Conservation (phyloP, 1,140 invertebrate genomes). For the Grapholita molesta region DNA sequence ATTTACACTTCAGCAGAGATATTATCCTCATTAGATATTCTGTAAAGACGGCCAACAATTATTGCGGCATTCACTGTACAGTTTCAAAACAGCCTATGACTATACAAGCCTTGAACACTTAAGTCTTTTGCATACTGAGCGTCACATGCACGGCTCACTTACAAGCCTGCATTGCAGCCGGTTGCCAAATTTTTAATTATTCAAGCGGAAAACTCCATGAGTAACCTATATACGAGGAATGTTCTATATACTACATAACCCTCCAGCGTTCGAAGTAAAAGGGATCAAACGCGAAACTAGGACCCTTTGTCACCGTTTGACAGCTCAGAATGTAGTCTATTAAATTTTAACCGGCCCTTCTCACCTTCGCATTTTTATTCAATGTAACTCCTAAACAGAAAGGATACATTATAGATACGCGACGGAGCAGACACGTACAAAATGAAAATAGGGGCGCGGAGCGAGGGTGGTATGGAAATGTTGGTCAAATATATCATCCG, state of each 20-base stretch:
- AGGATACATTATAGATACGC: slow-evolving; percentile 69
- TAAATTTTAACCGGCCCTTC: slow-evolving; percentile 56
- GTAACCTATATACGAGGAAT: slow-evolving; percentile 21
- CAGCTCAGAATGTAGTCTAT: slow-evolving; percentile 53
- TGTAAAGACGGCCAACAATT: slow-evolving; percentile 32
- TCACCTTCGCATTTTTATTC: slow-evolving; percentile 60
- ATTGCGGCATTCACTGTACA: slow-evolving; percentile 20
- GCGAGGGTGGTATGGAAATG: slow-evolving; percentile 84
- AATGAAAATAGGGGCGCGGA: slow-evolving; percentile 73
- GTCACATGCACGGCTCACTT: slow-evolving; percentile 23
- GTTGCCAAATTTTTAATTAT: slow-evolving; percentile 62
- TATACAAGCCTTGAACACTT: slow-evolving; percentile 28
- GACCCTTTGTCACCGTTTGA: slow-evolving; percentile 53
- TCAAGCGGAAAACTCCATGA: slow-evolving; percentile 31
- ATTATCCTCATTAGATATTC: slow-evolving; percentile 30
- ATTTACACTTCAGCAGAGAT: slow-evolving; percentile 20
- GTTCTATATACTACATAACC: not conserved
- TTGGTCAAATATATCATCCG: slow-evolving; percentile 92
- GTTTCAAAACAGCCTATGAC: slow-evolving; percentile 29
- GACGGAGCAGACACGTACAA: slow-evolving; percentile 71
- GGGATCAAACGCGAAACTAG: slow-evolving; percentile 28
- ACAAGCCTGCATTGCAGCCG: slow-evolving; percentile 2
- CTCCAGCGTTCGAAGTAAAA: slow-evolving; percentile 25
- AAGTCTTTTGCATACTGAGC: slow-evolving; percentile 24
- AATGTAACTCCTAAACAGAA: slow-evolving; percentile 61